phyloP scores from a whole-genome alignment of 2,888 invertebrate genomes.

The Allygus modestus region DNA sequence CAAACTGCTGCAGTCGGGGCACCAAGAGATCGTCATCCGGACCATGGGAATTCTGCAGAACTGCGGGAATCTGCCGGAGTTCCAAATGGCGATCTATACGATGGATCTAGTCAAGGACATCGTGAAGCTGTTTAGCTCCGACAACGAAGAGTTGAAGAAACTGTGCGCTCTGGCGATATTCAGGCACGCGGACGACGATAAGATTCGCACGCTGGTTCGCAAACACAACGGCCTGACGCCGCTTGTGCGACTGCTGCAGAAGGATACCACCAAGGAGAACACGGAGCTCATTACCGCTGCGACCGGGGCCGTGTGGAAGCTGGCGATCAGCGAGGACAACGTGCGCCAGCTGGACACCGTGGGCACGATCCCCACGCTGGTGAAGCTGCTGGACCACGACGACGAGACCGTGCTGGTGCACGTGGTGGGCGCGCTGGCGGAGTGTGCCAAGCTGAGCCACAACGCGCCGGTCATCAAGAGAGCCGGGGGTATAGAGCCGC shows the following conservation, averaged over 20 bases:
- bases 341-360: conserved; percentile 86
- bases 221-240: conserved; percentile 92
- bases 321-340: conserved; percentile 89
- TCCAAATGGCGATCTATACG: conserved; percentile 90
- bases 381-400: conserved; percentile 88
- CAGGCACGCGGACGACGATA: conserved; percentile 89
- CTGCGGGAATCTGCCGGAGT: conserved; percentile 82
- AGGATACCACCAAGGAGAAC: conserved; percentile 80
- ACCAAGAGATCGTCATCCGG: conserved; percentile 91
- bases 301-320: conserved; percentile 97
- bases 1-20: conserved; percentile 78
- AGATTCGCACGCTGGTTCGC: conserved; percentile 89
- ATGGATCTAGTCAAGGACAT: conserved; percentile 93
- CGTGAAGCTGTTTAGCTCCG: conserved; percentile 86
- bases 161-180: conserved; percentile 95
- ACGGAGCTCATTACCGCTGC: conserved; percentile 89
- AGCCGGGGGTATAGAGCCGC: conserved; percentile 86
- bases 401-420: conserved; percentile 90
- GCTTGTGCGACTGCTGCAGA: conserved; percentile 85
- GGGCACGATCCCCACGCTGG: conserved; percentile 83
- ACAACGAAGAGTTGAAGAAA: conserved; percentile 86
- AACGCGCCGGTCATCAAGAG: conserved; percentile 85
- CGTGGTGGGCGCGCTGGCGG: conserved; percentile 92
- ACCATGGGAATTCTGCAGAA: conserved; percentile 92
- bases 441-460: conserved; percentile 88